Evolutionary conservation across 2,888 invertebrate genomes (phyloP).

Genomic region (Thecophora atra): DNA sequence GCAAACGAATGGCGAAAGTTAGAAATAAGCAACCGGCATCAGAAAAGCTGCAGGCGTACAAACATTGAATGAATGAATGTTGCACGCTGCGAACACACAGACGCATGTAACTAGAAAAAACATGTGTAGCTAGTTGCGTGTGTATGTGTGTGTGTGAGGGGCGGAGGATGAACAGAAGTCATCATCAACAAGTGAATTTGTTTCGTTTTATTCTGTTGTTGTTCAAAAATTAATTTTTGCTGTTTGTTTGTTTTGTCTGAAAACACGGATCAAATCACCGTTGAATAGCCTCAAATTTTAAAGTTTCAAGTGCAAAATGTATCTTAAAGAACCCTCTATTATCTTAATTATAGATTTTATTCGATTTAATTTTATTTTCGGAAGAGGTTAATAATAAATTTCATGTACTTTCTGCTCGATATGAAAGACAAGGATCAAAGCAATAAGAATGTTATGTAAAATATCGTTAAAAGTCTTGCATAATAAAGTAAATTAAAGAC

Average conservation of each 20-base stretch:
- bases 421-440: no score
- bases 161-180: constrained; percentile 2
- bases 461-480: no score
- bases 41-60: constrained; percentile 1
- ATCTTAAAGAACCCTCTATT: no score
- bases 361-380: no score
- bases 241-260: background rate
- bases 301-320: no score
- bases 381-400: no score
- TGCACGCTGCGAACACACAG: background rate
- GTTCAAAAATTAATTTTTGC: background rate
- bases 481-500: no score
- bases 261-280: no score
- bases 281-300: no score
- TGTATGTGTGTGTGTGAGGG: background rate
- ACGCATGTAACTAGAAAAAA: background rate
- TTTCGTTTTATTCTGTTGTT: background rate
- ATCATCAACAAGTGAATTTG: constrained; percentile 20
- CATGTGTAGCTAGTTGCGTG: background rate
- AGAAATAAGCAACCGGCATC: constrained; percentile 14
- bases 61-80: constrained; percentile 17
- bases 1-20: background rate
- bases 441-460: no score
- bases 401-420: no score
- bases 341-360: no score